These are phyloP conservation scores for Gonocerus acuteangulatus DNA, from an alignment of 2,888 invertebrate species.

Conservation along the genomic window DNA sequence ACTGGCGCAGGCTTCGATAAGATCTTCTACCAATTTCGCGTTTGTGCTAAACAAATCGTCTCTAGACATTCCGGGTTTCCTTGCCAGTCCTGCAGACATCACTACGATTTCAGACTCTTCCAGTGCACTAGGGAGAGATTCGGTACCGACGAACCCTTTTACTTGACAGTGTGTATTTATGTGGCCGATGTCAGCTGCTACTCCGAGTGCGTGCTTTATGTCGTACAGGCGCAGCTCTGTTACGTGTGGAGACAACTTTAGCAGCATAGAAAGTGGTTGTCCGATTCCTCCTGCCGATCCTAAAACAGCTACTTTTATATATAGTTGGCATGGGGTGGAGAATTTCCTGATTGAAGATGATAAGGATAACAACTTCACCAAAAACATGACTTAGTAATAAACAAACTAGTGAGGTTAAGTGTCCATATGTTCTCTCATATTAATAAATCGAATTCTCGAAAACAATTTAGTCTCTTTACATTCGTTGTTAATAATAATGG, in stretches of 20 bases:
- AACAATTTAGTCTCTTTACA: too few species aligned
- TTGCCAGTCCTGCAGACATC: slow-evolving; percentile 95
- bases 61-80: slow-evolving; percentile 98
- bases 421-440: too few species aligned
- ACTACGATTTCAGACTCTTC: slow-evolving; percentile 79
- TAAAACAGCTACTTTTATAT: slow-evolving; percentile 88
- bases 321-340: slow-evolving; percentile 44
- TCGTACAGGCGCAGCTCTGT: slow-evolving; percentile 82
- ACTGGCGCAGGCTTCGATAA: slow-evolving; percentile 69
- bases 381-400: too few species aligned
- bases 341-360: too few species aligned
- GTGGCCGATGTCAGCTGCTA: slow-evolving; percentile 94
- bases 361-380: too few species aligned
- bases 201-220: slow-evolving; percentile 90
- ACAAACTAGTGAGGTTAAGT: too few species aligned
- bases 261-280: slow-evolving; percentile 83
- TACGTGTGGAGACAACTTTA: slow-evolving; percentile 83
- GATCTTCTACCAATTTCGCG: slow-evolving; percentile 87
- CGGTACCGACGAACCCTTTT: slow-evolving; percentile 64
- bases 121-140: slow-evolving; percentile 60
- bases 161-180: slow-evolving; percentile 84
- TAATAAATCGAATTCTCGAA: too few species aligned
- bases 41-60: slow-evolving; percentile 98
- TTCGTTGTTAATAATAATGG: too few species aligned
- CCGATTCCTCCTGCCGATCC: slow-evolving; percentile 98